These are phyloP conservation scores for Oreochromis spilurus DNA, from an alignment of 2,113 vertebrate genomes.

Conservation along the genomic window DNA sequence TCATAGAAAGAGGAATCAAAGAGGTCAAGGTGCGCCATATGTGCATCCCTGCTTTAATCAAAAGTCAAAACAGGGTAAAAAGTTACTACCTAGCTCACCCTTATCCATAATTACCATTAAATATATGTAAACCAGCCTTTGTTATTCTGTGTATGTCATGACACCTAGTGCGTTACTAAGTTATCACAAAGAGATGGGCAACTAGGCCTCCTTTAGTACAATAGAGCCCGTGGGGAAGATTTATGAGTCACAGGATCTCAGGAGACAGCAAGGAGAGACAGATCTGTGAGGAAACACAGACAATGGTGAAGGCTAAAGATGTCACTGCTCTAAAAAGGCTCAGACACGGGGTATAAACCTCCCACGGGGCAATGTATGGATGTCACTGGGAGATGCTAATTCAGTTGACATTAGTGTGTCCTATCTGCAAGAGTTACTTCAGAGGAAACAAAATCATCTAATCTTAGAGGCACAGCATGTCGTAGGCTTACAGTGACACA, in stretches of 20 bases:
- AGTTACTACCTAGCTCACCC: neutral
- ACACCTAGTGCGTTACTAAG: constrained; percentile 20
- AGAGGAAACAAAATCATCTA: neutral
- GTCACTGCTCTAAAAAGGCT: constrained; percentile 21
- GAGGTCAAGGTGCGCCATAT: neutral
- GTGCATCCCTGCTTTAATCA: neutral
- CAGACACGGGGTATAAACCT: neutral
- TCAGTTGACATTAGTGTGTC: constrained; percentile 8
- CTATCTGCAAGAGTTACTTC: neutral
- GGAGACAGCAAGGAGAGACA: constrained; percentile 36
- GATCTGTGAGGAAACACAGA: constrained; percentile 34
- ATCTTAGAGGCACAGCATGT: neutral
- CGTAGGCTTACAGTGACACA: neutral
- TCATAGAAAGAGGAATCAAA: neutral
- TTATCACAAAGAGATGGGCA: constrained; percentile 20
- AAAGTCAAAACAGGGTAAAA: neutral
- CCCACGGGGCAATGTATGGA: constrained; percentile 39
- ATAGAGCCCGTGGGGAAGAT: constrained; percentile 38
- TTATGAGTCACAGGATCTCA: constrained; percentile 63
- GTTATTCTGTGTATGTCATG: neutral
- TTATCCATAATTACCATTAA: neutral
- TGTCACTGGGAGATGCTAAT: constrained; percentile 25
- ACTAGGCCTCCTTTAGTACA: constrained; percentile 24
- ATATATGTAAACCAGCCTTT: neutral
- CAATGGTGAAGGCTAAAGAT: constrained; percentile 34